Base-by-base conservation (phyloP, 2,888 invertebrate species). In the Clivina fossor region DNA sequence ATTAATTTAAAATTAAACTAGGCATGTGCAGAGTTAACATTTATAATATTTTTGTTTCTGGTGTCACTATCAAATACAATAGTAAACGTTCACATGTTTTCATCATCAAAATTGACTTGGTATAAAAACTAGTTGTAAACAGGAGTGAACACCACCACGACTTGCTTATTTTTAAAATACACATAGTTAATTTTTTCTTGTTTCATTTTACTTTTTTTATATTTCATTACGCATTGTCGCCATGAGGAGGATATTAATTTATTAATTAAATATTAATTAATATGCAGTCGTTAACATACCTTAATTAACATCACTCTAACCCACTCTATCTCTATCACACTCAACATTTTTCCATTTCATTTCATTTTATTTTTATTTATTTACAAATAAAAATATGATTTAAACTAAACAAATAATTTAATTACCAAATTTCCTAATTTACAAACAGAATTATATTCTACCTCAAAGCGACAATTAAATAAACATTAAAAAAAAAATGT, bases 61-160 rank as follows among this genome's bases (percentile, higher is more conserved):
- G 51, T 53, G 51, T 53, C 51, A 53, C 51, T 53, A 53, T 53
- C 43, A 53, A 43, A 33, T 53, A 53, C 51, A 53, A 43, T 51
- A 43, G 22, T 35, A 43, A 43, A 38, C 13, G 32, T 43, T 43
- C 22, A 43, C 41, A 33, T 44, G 46, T 46, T 46, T 28, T n/a
- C n/a, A n/a, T n/a, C n/a, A n/a, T 35, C 46, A 37, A 54, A 54
- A 54, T 54, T 54, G 54, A 54, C 54, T 46, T 37, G 46, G 54
- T 54, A 54, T 54, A 54, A 54, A 54, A 54, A 46, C 54, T 54
- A 54, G 24, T 51, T 41, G 51, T 13, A 51, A 44, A 54, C 38
- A 43, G n/a, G n/a, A n/a, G 54, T 54, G 54, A 54, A 54, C 54
- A 54, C 54, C 54, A 46, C 37, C 8, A 44, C 24, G 18, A 16